phyloP scores from a whole-genome alignment of 2,797 vertebrate species.

The Psittacula echo region DNA sequence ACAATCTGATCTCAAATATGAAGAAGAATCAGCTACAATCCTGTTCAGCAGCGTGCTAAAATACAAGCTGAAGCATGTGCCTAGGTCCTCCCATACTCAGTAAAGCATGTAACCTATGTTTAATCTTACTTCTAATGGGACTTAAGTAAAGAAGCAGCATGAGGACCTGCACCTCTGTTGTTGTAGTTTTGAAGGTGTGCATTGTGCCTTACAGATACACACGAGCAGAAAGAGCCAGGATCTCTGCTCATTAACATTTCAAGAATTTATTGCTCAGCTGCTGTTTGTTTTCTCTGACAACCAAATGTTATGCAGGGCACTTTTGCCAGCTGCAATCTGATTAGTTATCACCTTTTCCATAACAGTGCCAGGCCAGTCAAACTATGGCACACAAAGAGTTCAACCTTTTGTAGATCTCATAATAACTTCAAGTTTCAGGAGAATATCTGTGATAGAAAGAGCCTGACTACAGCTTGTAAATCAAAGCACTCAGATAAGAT shows the following conservation, averaged over 20 bases:
- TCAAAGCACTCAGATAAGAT: conserved; percentile 52
- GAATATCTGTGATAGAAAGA: conserved; percentile 32
- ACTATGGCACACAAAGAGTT: neutral
- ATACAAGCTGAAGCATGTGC: neutral
- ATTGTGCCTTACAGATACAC: neutral
- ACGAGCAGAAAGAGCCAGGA: neutral
- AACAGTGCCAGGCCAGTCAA: conserved; percentile 36
- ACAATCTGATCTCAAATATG: neutral
- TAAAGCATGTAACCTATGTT: neutral
- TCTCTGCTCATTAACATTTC: conserved; percentile 44
- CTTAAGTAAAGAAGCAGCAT: neutral
- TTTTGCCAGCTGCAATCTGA: conserved; percentile 60
- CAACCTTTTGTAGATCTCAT: conserved; percentile 63
- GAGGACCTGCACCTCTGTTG: neutral
- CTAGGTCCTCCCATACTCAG: neutral
- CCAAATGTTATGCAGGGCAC: conserved; percentile 24
- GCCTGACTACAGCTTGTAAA: conserved; percentile 65
- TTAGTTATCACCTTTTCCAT: conserved; percentile 65
- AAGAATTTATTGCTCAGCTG: conserved; percentile 48
- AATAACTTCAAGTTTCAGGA: conserved; percentile 49
- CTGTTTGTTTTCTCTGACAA: conserved; percentile 66
- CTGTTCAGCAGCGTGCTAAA: neutral
- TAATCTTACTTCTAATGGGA: neutral
- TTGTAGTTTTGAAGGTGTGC: neutral
- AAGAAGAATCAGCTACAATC: neutral